phyloP scores from a whole-genome alignment of 35 echinoderm and acorn worm genomes.

The Apostichopus parvimensis region DNA sequence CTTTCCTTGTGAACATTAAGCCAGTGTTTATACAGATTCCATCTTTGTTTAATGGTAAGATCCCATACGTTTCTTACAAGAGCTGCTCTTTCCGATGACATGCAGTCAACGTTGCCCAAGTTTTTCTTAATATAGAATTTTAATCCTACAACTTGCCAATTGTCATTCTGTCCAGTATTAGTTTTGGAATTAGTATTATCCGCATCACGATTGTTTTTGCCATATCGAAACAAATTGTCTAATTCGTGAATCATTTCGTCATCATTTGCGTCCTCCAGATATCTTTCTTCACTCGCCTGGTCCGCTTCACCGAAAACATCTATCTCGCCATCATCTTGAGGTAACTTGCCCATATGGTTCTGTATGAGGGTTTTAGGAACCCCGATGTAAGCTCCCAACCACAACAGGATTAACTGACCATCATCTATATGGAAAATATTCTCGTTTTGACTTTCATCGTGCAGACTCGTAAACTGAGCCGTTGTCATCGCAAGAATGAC shows the following conservation, averaged over 20 bases:
- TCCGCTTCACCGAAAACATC: constrained; percentile 48
- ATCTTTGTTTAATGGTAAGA: constrained; percentile 57
- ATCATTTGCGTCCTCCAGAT: constrained; percentile 6
- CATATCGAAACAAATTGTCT: neutral
- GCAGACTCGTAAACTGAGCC: neutral
- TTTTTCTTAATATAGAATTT: neutral
- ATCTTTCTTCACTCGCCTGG: constrained; percentile 14
- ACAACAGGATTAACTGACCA: constrained; percentile 5
- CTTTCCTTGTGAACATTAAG: constrained; percentile 1
- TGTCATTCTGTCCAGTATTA: too few species aligned
- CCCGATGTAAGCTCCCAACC: constrained; percentile 18
- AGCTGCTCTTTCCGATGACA: constrained; percentile 45
- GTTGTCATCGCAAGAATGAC: neutral
- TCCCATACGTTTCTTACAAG: constrained; percentile 56
- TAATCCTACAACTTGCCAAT: neutral
- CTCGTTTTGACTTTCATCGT: neutral
- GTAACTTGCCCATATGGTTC: neutral
- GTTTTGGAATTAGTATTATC: too few species aligned
- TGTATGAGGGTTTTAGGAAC: neutral
- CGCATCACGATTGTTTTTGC: too few species aligned
- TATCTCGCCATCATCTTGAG: constrained; percentile 23
- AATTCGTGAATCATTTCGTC: constrained; percentile 3
- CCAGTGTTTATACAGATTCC: constrained; percentile 77
- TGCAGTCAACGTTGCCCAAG: neutral
- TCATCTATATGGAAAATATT: neutral